Conservation (phyloP, 1,140 invertebrate species). For the Limonius californicus region DNA sequence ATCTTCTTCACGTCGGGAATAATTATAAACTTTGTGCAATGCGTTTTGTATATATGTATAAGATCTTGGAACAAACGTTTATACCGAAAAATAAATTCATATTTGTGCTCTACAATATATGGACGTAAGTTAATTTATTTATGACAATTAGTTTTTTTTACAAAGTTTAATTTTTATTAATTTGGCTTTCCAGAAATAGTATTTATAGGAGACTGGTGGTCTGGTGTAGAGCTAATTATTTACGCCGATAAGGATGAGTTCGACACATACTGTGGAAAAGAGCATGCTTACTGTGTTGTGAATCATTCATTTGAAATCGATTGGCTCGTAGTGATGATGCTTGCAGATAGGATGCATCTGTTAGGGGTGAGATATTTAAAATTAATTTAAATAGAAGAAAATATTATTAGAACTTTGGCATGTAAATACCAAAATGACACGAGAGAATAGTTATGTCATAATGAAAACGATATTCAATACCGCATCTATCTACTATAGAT, state of each 20-base stretch:
- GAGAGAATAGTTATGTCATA: conserved; percentile 84
- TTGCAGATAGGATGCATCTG: conserved; percentile 71
- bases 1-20: conserved; percentile 87
- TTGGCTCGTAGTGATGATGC: conserved; percentile 88
- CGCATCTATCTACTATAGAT: too few relatives aligned
- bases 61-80: conserved; percentile 69
- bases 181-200: conserved; percentile 72
- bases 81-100: conserved; percentile 89
- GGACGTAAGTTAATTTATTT: conserved; percentile 71
- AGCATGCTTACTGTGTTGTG: conserved; percentile 88
- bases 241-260: conserved; percentile 78
- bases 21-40: conserved; percentile 79
- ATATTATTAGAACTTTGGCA: conserved; percentile 77
- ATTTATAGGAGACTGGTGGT: conserved; percentile 92
- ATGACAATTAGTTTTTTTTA: conserved; percentile 19
- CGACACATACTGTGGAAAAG: conserved; percentile 76
- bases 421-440: conserved; percentile 90
- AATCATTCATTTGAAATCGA: conserved; percentile 96
- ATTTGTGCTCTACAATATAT: conserved; percentile 84
- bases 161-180: conserved; percentile 27
- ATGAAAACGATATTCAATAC: conserved; percentile 94
- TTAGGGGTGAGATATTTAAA: conserved; percentile 65
- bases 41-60: conserved; percentile 68
- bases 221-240: conserved; percentile 65
- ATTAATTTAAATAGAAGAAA: too few relatives aligned